Conservation (phyloP, 2,113 vertebrate genomes). For the Crotalus helleri region DNA sequence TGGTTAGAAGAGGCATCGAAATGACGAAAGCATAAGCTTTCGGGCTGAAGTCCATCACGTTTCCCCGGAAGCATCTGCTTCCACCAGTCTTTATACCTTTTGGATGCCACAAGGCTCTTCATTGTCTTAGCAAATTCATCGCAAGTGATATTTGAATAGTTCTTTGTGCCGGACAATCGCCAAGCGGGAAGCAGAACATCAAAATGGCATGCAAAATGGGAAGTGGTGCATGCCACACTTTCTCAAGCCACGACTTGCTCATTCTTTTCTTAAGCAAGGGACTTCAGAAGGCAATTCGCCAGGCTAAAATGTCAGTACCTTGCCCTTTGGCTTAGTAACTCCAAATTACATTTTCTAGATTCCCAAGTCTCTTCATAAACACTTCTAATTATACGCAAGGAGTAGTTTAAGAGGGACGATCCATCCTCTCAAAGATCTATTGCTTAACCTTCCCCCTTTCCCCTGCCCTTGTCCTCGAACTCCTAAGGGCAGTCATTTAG, state of each 20-base stretch:
- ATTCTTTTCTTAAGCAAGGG: background rate
- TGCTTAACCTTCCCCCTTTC: background rate
- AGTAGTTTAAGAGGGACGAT: background rate
- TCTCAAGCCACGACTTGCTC: accelerated
- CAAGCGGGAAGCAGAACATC: background rate
- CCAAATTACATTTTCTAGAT: background rate
- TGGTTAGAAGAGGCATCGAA: background rate
- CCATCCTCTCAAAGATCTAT: background rate
- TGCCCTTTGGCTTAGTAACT: background rate
- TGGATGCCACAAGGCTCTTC: background rate
- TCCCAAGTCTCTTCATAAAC: background rate
- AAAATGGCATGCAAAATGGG: background rate
- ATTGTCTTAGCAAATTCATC: background rate
- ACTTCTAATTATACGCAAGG: background rate
- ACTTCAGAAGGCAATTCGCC: background rate
- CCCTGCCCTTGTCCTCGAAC: background rate
- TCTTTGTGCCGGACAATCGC: background rate
- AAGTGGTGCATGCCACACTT: accelerated
- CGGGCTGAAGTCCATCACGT: background rate
- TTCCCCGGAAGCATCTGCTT: background rate
- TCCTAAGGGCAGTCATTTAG: background rate
- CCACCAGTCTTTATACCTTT: background rate
- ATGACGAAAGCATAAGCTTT: background rate
- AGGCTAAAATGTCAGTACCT: background rate
- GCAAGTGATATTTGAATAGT: background rate